Percentiles rank a stretch among this genome's conserved stretches.
phyloP scores from a whole-genome alignment of 2,797 vertebrate genomes.

The Helarctos malayanus region DNA sequence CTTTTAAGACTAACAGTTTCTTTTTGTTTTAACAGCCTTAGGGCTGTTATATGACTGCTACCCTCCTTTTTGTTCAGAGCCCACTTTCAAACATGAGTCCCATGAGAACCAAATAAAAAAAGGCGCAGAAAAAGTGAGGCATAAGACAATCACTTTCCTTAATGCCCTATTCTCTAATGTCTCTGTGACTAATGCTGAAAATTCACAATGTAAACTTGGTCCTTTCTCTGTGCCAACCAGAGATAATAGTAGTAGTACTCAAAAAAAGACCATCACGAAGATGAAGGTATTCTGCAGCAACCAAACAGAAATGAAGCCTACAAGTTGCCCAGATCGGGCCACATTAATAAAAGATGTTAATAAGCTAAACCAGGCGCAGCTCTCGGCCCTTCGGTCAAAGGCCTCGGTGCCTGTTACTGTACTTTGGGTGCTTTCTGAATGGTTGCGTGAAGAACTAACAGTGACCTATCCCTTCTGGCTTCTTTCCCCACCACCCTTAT shows the following conservation, averaged over 20 bases:
- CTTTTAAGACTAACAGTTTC: background rate
- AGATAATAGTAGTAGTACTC: background rate
- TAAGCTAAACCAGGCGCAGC: background rate
- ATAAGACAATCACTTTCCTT: background rate
- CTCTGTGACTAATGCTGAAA: conserved; percentile 33
- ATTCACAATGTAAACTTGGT: background rate
- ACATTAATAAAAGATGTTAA: background rate
- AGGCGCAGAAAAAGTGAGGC: conserved; percentile 23
- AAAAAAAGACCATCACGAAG: conserved; percentile 13
- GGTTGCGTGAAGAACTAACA: background rate
- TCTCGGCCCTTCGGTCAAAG: background rate
- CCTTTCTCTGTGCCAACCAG: background rate
- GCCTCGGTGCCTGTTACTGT: background rate
- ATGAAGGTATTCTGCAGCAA: background rate
- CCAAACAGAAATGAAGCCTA: background rate
- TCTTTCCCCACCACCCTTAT: background rate
- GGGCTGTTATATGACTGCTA: background rate
- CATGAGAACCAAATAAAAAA: conserved; percentile 33
- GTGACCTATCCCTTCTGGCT: background rate
- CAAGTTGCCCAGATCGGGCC: background rate
- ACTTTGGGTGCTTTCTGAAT: background rate
- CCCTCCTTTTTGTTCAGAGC: background rate
- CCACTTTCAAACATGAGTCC: background rate
- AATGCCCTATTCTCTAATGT: background rate
- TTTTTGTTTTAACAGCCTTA: background rate